These are phyloP conservation scores for Elaphurus davidianus DNA, from an alignment of 2,113 vertebrate genomes.

Conservation along the genomic window DNA sequence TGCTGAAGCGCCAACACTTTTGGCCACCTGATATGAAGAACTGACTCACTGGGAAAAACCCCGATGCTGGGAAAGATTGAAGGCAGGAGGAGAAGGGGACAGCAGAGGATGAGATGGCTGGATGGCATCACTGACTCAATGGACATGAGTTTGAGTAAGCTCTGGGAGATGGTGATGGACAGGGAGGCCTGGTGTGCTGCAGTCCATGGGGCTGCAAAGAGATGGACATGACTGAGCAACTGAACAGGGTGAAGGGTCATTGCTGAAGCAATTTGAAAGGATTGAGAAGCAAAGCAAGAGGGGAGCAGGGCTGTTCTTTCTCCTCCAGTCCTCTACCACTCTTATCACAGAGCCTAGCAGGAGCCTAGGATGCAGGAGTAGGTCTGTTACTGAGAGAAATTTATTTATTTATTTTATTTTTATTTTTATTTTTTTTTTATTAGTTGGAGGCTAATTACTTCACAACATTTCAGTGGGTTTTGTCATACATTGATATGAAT, in stretches of 20 bases:
- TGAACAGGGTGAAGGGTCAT: background rate
- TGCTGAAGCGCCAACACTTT: background rate
- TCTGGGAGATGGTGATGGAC: background rate
- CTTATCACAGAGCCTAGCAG: background rate
- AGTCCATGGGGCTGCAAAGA: background rate
- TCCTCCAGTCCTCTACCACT: background rate
- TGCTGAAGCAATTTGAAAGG: background rate
- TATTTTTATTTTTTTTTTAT: no score
- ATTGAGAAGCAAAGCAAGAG: background rate
- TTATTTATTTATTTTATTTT: background rate
- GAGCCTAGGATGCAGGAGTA: background rate
- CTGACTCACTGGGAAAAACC: background rate
- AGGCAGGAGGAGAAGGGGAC: background rate
- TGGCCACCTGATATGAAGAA: background rate
- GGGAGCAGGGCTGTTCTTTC: background rate
- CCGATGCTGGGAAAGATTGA: background rate
- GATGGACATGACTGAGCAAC: rapidly evolving
- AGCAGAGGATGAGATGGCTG: background rate
- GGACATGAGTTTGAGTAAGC: background rate
- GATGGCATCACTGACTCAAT: background rate
- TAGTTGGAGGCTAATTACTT: no score
- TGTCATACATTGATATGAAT: no score
- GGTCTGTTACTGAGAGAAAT: background rate
- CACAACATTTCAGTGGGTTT: no score
- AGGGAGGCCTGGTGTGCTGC: background rate